A percentile compares a stretch with the other conserved stretches of the same genome.
Conservation (phyloP, 2,113 vertebrate genomes). For the Anhinga rufa region DNA sequence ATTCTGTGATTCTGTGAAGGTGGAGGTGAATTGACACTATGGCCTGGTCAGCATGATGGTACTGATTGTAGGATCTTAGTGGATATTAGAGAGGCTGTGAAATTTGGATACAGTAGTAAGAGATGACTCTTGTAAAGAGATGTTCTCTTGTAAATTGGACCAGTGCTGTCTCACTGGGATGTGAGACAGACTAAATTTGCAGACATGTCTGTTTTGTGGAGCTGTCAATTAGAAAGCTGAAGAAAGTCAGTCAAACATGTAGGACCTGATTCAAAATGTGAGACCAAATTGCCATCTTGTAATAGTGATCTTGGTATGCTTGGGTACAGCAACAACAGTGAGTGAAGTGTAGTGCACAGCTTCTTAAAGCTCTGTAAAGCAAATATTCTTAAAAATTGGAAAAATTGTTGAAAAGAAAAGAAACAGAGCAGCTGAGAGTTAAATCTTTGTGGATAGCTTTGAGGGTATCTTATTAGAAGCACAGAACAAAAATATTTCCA, state of each 20-base stretch:
- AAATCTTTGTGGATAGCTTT: background rate
- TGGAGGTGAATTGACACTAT: background rate
- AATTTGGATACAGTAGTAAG: background rate
- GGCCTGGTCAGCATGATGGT: background rate
- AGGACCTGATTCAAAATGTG: background rate
- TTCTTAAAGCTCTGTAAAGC: background rate
- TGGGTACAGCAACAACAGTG: background rate
- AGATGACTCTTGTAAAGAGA: background rate
- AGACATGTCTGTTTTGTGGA: background rate
- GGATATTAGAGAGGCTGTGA: background rate
- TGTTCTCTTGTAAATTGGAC: background rate
- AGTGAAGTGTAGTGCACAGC: too few species aligned
- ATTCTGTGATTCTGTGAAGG: too few species aligned
- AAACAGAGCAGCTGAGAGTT: background rate
- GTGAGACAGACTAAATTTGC: background rate
- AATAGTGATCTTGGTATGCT: background rate
- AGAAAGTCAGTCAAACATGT: background rate
- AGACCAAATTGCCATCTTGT: background rate
- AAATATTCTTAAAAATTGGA: background rate
- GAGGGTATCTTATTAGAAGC: background rate
- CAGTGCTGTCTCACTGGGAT: background rate
- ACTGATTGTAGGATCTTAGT: background rate
- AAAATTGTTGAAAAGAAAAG: background rate
- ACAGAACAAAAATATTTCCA: background rate
- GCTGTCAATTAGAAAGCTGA: background rate